Base-by-base conservation (phyloP, 2,888 invertebrate species). In the Apodemia duryi region DNA sequence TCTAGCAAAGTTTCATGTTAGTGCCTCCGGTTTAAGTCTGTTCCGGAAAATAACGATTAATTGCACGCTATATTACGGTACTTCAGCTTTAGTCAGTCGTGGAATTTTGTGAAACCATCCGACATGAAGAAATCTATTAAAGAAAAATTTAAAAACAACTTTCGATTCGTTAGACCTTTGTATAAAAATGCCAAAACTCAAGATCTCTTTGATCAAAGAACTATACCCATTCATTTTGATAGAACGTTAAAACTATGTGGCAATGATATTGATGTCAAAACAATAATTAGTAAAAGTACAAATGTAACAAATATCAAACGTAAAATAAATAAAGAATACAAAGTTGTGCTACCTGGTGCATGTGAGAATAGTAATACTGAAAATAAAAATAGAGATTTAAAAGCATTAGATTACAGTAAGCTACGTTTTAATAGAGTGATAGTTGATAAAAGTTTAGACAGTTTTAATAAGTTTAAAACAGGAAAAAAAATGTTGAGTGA, bases 121-220 rank as follows among this genome's bases (percentile, higher is more conserved):
- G 66, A 67, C 65, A 74, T 75, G 73, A 69, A 69, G 66, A 72
- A 69, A 65, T 68, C 68, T 46, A 66, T 69, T 28, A 76, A 76
- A 62, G 77, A 81, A 62, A 86, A 83, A 74, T 89, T 89, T 49
- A 81, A 78, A 71, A 80, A 74, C 13, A 83, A 84, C 61, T 70
- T 79, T 11, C 74, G 75, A 68, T 81, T 85, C 52, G 91, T 91
- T 0, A 83, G 80, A 79, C 91, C 91, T 6, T 78, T 91, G 60
- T 91, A 90, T 66, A 81, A 75, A 68, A 86, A 83, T 76, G 68
- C 80, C 2, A 82, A 75, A 68, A 69, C 70, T 13, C 67, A 67
- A 61, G 76, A 77, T 61, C 78, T 78, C 52, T 74, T 72, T 63
- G 76, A 81, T 61, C 73, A 73, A 64, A 77, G 76, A 70, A 66